A percentile compares a stretch with the other conserved stretches of the same genome.
Conservation (phyloP, 2,888 invertebrate genomes). For the Opisthograptis luteolata region DNA sequence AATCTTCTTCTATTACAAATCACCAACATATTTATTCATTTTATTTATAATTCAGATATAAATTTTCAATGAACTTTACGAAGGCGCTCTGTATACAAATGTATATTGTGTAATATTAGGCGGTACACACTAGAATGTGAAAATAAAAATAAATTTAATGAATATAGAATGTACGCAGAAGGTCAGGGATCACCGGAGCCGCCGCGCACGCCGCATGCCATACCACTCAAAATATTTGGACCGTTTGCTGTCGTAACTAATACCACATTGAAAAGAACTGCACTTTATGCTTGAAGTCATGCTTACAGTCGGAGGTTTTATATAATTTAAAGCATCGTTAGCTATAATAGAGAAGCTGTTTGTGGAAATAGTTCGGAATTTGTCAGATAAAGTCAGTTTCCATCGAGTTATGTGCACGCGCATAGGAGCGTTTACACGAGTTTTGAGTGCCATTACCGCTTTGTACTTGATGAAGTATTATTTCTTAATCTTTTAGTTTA, state of each 20-base stretch:
- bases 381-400: slow-evolving; percentile 4
- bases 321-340: slow-evolving; percentile 18
- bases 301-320: background rate
- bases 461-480: background rate
- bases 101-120: slow-evolving; percentile 1
- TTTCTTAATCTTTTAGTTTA: background rate
- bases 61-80: too few relatives aligned
- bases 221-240: slow-evolving; percentile 21
- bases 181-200: slow-evolving; percentile 22
- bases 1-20: too few relatives aligned
- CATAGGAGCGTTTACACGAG: background rate
- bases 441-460: background rate
- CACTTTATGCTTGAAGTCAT: slow-evolving; percentile 1
- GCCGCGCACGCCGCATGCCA: slow-evolving; percentile 1
- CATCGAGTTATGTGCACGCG: background rate
- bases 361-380: slow-evolving; percentile 5
- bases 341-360: slow-evolving; percentile 1
- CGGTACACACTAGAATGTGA: background rate
- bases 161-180: slow-evolving; percentile 8
- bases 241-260: slow-evolving; percentile 8
- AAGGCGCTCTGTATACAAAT: background rate
- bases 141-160: slow-evolving; percentile 13
- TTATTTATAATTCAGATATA: too few relatives aligned
- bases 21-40: too few relatives aligned
- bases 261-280: background rate